Evolutionary conservation across 2,888 invertebrate genomes (phyloP), one percentile per base, ranked within the genome.

Genomic region (Dioctria linearis): DNA sequence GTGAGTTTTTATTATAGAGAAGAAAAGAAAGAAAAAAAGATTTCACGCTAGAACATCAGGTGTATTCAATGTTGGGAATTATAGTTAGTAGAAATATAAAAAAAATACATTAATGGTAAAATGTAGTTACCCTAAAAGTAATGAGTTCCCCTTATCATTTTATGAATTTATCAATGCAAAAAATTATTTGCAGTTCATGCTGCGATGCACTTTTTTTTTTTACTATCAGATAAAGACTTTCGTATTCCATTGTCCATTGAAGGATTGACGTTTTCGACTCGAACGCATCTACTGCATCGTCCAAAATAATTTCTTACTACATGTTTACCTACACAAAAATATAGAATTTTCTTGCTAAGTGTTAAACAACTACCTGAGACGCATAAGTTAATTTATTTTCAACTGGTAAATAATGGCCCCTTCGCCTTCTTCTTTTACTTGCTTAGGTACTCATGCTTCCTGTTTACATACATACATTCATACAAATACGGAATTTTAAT

Each of bases 401-500:
- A 43, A 39, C 11, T 37, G 25, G 69, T 69, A 69, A 69, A 69
- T 69, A 69, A 69, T 67, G 49, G 51, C 51, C 37, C 51, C 3
- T 25, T 25, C 37, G n/a, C 69, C 69, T 37, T 69, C 51, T n/a
- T 43, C 69, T 69, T 51, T 49, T 78, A 11, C 40, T 65, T 63
- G 65, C 42, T 65, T 65, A 25, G 1, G 25, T 25, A 25, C 25
- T 25, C 8, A 25, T 46, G 78, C 13, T 67, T 78, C 51, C 67
- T 78, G 39, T 63, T 78, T 65, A 54, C 42, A 37, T 57, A 57
- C 2, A 49, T 65, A 37, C 46, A 39, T 49, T 65, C 65, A 40
- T 78, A 11, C 61, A 40, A 42, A 49, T 40, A 49, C 39, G 65
- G 78, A 78, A 78, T 78, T 51, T 49, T 63, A 78, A 78, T 78